Conservation (phyloP, 2,888 invertebrate genomes). For the Frankliniella fusca region DNA sequence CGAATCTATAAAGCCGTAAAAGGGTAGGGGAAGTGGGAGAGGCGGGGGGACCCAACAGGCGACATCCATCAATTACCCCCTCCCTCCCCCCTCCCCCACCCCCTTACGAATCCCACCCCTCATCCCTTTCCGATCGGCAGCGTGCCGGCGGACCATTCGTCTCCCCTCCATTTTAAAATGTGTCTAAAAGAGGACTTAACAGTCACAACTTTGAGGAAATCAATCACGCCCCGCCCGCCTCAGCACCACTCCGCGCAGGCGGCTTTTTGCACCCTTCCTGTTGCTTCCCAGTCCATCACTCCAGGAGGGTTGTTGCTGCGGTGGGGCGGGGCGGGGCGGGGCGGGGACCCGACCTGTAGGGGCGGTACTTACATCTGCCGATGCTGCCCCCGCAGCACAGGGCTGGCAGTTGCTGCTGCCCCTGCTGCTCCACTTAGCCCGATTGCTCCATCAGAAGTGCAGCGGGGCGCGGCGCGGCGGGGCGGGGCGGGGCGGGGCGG, state of each 20-base stretch:
- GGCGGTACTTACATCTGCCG: no score
- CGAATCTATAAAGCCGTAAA: neutral
- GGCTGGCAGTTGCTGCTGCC: no score
- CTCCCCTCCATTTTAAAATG: conserved; percentile 19
- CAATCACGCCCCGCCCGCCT: neutral
- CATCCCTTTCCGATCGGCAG: neutral
- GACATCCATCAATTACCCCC: conserved; percentile 8
- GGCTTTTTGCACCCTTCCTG: neutral
- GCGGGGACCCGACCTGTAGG: no score
- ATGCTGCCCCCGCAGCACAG: no score
- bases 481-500: neutral
- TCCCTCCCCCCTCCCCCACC: neutral
- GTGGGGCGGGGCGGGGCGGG: neutral
- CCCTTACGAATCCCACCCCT: neutral
- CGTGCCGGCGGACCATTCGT: neutral
- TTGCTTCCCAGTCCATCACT: neutral
- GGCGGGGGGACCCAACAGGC: neutral
- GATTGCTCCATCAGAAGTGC: neutral
- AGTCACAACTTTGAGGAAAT: conserved; percentile 23
- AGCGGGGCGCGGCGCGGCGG: neutral
- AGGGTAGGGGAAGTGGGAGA: neutral
- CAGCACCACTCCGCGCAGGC: neutral
- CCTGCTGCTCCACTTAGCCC: neutral
- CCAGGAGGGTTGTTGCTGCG: neutral
- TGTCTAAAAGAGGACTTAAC: conserved; percentile 25